Percentiles rank a stretch among this genome's conserved stretches.
phyloP scores from a whole-genome alignment of 2,113 vertebrate species.

The Nycticorax nycticorax region DNA sequence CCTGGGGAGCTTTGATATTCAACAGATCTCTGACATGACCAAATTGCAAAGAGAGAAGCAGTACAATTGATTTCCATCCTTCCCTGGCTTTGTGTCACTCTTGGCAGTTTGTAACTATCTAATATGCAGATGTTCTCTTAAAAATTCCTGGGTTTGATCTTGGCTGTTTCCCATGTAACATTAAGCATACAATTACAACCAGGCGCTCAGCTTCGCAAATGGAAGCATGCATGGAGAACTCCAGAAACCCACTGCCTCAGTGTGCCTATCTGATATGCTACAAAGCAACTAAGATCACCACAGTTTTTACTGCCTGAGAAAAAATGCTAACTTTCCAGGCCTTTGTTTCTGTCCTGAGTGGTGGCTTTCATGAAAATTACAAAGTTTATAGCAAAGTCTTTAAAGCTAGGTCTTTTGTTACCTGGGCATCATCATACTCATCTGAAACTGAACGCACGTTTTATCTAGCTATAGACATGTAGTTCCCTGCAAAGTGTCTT shows the following conservation, averaged over 20 bases:
- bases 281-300: not conserved
- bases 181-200: not conserved
- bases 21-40: not conserved
- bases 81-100: not conserved
- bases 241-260: not conserved
- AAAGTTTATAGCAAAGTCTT: not conserved
- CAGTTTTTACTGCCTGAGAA: not conserved
- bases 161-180: not conserved
- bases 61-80: not conserved
- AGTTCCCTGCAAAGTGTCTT: not conserved
- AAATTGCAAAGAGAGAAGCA: not conserved
- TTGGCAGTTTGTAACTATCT: slow-evolving; percentile 8
- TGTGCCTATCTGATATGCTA: not conserved
- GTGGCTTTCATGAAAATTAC: not conserved
- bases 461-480: not conserved
- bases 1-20: not conserved
- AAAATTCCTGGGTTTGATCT: slow-evolving; percentile 52
- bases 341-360: not conserved
- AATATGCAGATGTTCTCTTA: slow-evolving; percentile 40
- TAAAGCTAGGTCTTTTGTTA: not conserved
- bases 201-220: not conserved
- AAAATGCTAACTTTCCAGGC: not conserved
- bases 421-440: not conserved
- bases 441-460: not conserved
- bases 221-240: not conserved